Percentiles rank a stretch among this genome's conserved stretches.
Evolutionary conservation across 2,888 invertebrate species (phyloP).

Genomic region (Pammene fasciana): DNA sequence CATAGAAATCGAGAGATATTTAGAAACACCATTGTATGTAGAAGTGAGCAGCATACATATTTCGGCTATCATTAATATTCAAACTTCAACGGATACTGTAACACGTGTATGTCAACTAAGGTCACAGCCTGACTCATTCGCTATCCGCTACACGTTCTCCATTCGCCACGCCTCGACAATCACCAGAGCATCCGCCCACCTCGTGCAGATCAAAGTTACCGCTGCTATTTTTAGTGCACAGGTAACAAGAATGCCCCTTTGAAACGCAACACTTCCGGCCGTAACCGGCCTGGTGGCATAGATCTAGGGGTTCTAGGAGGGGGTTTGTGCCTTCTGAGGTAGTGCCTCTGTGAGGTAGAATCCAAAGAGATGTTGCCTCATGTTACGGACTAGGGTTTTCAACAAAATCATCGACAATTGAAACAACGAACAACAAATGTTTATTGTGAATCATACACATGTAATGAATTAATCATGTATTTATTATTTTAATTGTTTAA

Average conservation of each 20-base stretch:
- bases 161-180: conserved; percentile 22
- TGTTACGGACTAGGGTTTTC: neutral
- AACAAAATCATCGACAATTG: neutral
- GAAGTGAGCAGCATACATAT: no score
- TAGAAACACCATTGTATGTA: no score
- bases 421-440: no score
- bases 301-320: conserved; percentile 43
- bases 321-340: conserved; percentile 46
- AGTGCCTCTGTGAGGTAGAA: conserved; percentile 1
- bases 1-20: no score
- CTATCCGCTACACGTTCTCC: neutral
- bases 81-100: neutral
- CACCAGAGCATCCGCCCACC: conserved; percentile 37
- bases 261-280: conserved; percentile 81
- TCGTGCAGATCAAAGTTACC: conserved; percentile 42
- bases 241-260: conserved; percentile 82
- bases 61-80: no score
- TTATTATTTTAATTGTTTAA: no score
- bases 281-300: conserved; percentile 57
- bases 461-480: no score
- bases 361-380: neutral
- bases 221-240: conserved; percentile 74
- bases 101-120: conserved; percentile 1
- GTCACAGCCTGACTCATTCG: neutral
- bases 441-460: no score